phyloP scores from a whole-genome alignment of 2,113 vertebrate genomes.

The Syngnathoides biaculeatus region DNA sequence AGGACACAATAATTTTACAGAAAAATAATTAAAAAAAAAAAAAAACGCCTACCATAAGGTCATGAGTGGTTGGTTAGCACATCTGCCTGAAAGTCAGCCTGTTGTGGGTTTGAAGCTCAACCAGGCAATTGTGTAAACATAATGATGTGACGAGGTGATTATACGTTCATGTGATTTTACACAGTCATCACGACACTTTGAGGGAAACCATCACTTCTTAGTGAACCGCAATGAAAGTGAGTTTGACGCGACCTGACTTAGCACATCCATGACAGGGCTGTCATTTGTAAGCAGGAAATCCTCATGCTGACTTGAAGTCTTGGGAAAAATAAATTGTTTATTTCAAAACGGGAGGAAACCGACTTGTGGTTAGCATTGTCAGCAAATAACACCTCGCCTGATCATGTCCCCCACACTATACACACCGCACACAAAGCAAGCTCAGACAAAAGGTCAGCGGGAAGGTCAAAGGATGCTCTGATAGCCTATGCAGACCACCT shows the following conservation, averaged over 20 bases:
- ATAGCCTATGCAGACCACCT: background rate
- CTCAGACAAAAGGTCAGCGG: conserved; percentile 47
- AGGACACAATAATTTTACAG: background rate
- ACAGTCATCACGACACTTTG: background rate
- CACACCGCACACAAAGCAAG: conserved; percentile 5
- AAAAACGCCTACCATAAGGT: background rate
- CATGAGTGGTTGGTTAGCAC: background rate
- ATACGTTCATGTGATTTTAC: background rate
- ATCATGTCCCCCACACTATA: conserved; percentile 9
- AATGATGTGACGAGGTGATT: background rate
- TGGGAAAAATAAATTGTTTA: conserved; percentile 1
- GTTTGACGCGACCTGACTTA: background rate
- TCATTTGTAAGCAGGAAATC: conserved; percentile 1
- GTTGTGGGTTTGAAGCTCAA: background rate
- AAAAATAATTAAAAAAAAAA: background rate
- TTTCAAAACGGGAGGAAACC: conserved; percentile 1
- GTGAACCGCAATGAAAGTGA: background rate
- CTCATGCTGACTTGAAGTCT: background rate
- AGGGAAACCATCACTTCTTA: background rate
- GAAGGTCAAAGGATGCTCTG: background rate
- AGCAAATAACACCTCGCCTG: conserved; percentile 18
- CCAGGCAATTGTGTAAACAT: background rate
- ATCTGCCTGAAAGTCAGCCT: background rate
- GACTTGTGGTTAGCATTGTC: conserved; percentile 13
- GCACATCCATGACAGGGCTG: background rate